Percentiles rank a stretch among this genome's conserved stretches.
Evolutionary conservation across 2,888 invertebrate genomes (phyloP).

Genomic region (Lottia gigantea): DNA sequence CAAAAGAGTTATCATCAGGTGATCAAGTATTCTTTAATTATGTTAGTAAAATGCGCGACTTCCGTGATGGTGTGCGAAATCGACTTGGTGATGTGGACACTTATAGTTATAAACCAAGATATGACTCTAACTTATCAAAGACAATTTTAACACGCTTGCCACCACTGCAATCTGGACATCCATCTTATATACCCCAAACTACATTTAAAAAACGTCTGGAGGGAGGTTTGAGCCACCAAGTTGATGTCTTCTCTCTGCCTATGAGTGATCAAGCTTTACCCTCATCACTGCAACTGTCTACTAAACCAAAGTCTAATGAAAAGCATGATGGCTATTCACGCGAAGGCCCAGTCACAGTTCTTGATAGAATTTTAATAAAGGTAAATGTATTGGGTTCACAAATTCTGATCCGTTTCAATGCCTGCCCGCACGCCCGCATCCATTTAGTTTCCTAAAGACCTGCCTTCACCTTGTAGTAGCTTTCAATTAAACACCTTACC

Average conservation of each 20-base stretch:
- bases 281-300: conserved; percentile 16
- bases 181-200: conserved; percentile 19
- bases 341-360: conserved; percentile 11
- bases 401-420: conserved; percentile 4
- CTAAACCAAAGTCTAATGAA: conserved; percentile 5
- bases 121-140: conserved; percentile 5
- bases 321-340: conserved; percentile 4
- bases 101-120: neutral
- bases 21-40: conserved; percentile 33
- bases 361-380: conserved; percentile 5
- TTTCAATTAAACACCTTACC: neutral
- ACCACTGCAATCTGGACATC: neutral
- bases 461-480: neutral
- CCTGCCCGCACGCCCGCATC: conserved; percentile 2
- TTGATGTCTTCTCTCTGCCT: conserved; percentile 37
- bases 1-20: conserved; percentile 12
- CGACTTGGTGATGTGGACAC: conserved; percentile 17
- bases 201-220: conserved; percentile 35
- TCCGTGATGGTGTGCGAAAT: conserved; percentile 28
- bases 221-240: conserved; percentile 32
- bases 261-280: conserved; percentile 31
- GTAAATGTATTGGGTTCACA: conserved; percentile 9
- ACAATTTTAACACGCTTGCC: neutral
- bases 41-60: conserved; percentile 29
- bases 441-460: neutral